phyloP scores from a whole-genome alignment of 92 coral and sea anemone genomes.

The Palythoa caribaeorum region DNA sequence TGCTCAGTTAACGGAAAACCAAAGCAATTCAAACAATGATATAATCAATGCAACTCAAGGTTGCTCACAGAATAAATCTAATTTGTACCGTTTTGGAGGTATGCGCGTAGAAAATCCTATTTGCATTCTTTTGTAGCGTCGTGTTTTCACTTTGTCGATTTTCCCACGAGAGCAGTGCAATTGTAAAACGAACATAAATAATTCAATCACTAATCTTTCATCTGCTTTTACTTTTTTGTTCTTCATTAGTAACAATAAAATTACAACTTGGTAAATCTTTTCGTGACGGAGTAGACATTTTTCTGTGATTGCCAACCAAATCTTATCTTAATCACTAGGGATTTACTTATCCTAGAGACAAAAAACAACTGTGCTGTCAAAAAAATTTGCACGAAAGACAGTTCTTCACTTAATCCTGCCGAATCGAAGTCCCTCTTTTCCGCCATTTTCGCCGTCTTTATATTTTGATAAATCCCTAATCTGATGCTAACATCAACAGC shows the following conservation, averaged over 20 bases:
- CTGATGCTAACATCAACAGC: not conserved
- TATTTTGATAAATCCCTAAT: not conserved
- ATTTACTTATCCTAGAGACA: no score
- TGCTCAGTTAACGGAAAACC: no score
- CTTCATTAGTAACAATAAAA: not conserved
- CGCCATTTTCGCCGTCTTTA: not conserved
- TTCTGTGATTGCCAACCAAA: not conserved
- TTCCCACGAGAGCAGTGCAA: not conserved
- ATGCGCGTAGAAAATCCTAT: not conserved
- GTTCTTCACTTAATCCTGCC: no score
- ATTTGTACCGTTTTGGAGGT: no score
- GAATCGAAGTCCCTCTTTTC: not conserved
- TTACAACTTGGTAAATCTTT: not conserved
- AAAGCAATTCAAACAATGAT: no score
- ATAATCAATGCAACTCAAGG: no score
- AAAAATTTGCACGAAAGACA: not conserved
- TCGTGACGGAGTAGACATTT: no score
- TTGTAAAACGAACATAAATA: not conserved
- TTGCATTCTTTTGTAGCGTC: slow-evolving; percentile 2
- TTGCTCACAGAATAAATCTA: no score
- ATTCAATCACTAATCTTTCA: not conserved
- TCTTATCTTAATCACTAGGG: not conserved
- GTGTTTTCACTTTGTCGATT: not conserved
- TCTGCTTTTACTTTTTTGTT: not conserved
- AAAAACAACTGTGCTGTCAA: not conserved